phyloP scores from a whole-genome alignment of 2,113 vertebrate species.

The Psophia crepitans region DNA sequence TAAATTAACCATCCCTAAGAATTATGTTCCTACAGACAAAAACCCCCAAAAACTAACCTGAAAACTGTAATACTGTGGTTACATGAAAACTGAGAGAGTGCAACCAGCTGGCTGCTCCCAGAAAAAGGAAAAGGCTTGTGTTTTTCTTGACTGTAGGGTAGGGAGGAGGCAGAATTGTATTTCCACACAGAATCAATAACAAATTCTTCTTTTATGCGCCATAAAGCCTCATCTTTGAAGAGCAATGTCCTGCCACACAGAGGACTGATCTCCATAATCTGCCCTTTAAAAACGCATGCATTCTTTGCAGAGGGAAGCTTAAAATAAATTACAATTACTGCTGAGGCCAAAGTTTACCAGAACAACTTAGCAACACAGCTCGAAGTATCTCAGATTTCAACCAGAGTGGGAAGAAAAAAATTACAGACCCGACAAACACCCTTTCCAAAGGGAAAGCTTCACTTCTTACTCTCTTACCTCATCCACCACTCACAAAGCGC shows the following conservation, averaged over 20 bases:
- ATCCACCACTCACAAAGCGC: constrained; percentile 6
- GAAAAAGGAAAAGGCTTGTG: background rate
- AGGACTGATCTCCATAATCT: background rate
- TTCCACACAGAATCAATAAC: constrained; percentile 9
- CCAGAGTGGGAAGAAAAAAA: constrained; percentile 69
- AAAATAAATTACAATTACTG: constrained; percentile 72
- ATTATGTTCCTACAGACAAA: background rate
- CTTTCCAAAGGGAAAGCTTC: constrained; percentile 49
- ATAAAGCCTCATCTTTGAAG: constrained; percentile 40
- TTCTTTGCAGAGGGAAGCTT: constrained; percentile 37
- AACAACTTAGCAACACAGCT: constrained; percentile 65
- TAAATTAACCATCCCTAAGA: background rate
- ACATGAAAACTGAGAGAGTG: background rate
- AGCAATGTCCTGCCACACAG: background rate
- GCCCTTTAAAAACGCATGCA: constrained; percentile 23
- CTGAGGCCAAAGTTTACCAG: constrained; percentile 68
- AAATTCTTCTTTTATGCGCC: constrained; percentile 15
- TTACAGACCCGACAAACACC: constrained; percentile 63
- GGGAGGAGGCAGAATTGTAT: constrained; percentile 30
- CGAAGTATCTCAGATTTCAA: constrained; percentile 71
- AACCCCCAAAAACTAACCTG: background rate
- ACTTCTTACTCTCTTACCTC: constrained; percentile 54
- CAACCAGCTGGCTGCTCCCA: background rate
- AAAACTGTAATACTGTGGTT: background rate
- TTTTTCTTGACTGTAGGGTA: constrained; percentile 18